Base-by-base conservation (phyloP, 2,797 vertebrate species). In the Eupleurogrammus muticus region DNA sequence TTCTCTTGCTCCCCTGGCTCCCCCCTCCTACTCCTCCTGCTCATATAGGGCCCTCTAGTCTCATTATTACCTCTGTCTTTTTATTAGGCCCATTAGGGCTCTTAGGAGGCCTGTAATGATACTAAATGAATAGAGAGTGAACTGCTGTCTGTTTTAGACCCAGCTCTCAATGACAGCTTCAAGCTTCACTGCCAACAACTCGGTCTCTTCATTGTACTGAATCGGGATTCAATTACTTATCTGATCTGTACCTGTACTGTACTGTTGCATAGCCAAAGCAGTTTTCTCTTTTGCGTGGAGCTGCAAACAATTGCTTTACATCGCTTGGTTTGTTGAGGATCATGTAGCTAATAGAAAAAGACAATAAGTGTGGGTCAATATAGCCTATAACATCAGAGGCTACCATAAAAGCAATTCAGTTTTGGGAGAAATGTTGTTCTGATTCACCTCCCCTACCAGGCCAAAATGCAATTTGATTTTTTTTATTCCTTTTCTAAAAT, bases 21-120 rank as follows among this genome's bases (percentile, higher is more conserved):
- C 78, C 56, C 77, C 74, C 70, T 50, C 80, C 70, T 61, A 6
- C 85, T 84, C 81, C 73, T 79, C 67, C 79, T 24, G 64, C 87
- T 85, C 82, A 80, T 89, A 85, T 79, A 86, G 79, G 86, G 73
- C 90, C 87, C 91, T 87, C 90, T 88, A 70, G 86, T 90, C 90
- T 91, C 91, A 92, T 93, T 89, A 93, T 93, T 91, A 91, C 91
- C 91, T 90, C 91, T 90, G 89, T 93, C 91, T 91, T 92, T 93
- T 93, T 92, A 93, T 93, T 91, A 92, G 86, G 87, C 91, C 90
- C 90, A 92, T 92, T 90, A 93, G 91, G 91, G 90, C 90, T 91
- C 92, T 91, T 92, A 90, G 90, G 90, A 89, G 92, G 90, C 87
- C 90, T 85, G 87, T 91, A 93, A 93, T 92, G 92, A 90, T 90